phyloP scores from a whole-genome alignment of 2,797 vertebrate genomes.

The Chaenodraco wilsoni region DNA sequence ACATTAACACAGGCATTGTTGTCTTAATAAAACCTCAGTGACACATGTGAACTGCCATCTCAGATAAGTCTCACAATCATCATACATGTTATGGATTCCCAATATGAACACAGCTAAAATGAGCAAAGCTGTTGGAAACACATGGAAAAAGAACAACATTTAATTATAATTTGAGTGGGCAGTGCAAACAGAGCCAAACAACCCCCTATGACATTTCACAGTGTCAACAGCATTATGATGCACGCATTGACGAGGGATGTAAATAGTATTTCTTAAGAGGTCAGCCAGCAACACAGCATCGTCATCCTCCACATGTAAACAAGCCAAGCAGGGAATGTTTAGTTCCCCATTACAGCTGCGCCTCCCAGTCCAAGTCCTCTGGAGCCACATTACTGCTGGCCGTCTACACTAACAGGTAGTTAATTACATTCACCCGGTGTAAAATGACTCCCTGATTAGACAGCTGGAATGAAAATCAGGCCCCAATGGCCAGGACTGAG shows the following conservation, averaged over 20 bases:
- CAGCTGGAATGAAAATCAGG: conserved; percentile 52
- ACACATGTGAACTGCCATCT: conserved; percentile 40
- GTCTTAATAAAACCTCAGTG: conserved; percentile 24
- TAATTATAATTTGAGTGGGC: conserved; percentile 32
- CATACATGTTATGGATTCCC: background rate
- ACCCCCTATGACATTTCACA: conserved; percentile 44
- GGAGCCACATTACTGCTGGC: conserved; percentile 49
- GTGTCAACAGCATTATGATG: conserved; percentile 34
- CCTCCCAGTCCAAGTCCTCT: conserved; percentile 32
- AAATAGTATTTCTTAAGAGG: conserved; percentile 44
- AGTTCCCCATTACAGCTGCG: conserved; percentile 42
- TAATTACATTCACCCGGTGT: conserved; percentile 65
- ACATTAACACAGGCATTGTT: conserved; percentile 4
- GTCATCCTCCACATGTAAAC: conserved; percentile 54
- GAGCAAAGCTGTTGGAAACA: conserved; percentile 24
- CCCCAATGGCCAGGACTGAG: conserved; percentile 47
- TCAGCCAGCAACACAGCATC: conserved; percentile 26
- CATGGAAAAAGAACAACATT: conserved; percentile 3
- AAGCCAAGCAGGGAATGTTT: conserved; percentile 46
- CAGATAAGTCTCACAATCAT: conserved; percentile 24
- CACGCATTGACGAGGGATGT: conserved; percentile 35
- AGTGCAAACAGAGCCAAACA: conserved; percentile 38
- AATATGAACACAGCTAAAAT: conserved; percentile 18
- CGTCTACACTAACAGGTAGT: conserved; percentile 47
- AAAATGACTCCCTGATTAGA: conserved; percentile 66